These are phyloP conservation scores for Paramuricea clavata DNA, from an alignment of 92 coral and sea anemone species.

Conservation along the genomic window DNA sequence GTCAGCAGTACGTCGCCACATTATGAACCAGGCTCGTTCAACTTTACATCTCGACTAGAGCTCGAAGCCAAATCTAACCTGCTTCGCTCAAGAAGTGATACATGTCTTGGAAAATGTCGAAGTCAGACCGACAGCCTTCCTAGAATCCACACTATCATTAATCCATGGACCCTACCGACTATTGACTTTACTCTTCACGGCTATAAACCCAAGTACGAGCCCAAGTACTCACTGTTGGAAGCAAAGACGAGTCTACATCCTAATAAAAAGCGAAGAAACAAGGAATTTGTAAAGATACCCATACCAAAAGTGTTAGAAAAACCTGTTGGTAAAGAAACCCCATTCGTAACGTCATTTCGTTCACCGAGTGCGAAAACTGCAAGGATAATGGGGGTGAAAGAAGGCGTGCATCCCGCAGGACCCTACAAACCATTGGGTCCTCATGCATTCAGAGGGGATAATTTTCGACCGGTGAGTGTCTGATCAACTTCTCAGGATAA, in stretches of 20 bases:
- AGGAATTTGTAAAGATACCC: conserved; percentile 74
- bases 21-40: conserved; percentile 38
- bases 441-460: conserved; percentile 91
- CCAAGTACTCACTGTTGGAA: conserved; percentile 36
- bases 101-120: conserved; percentile 62
- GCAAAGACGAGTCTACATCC: not conserved
- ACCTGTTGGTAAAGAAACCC: conserved; percentile 51
- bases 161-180: conserved; percentile 77
- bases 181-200: conserved; percentile 87
- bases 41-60: conserved; percentile 73
- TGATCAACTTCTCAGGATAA: not conserved
- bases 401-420: conserved; percentile 78
- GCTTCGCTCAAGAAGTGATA: conserved; percentile 92
- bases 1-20: not conserved
- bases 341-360: conserved; percentile 78
- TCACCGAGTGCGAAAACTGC: conserved; percentile 78
- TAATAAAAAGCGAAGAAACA: conserved; percentile 45
- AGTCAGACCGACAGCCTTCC: not conserved
- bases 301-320: conserved; percentile 86
- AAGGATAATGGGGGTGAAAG: conserved; percentile 74
- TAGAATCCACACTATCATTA: not conserved
- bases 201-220: conserved; percentile 80
- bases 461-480: conserved; percentile 84
- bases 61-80: conserved; percentile 82
- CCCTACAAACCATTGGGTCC: conserved; percentile 82